Evolutionary conservation across 2,888 invertebrate species (phyloP), one percentile per base, ranked within the genome.

Genomic region (Campaea margaritaria): DNA sequence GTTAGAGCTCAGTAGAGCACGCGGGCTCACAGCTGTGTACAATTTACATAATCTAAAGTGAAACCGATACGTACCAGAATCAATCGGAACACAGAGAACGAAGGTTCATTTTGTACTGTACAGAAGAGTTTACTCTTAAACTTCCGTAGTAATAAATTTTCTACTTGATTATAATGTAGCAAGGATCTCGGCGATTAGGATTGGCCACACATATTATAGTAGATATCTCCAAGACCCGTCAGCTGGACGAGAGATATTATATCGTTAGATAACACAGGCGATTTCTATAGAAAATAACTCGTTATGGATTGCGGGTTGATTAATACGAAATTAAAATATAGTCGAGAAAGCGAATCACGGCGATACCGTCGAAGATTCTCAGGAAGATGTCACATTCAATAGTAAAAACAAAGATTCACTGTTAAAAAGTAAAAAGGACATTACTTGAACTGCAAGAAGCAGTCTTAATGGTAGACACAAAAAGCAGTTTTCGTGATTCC

Each of bases 1-100:
- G 28, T 4, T 9, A 45, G 41, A 68, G 43, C 45, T 69, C 39
- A 61, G 58, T 51, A 47, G 64, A 73, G 71, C 75, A 77, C 67
- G 72, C 75, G 43, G 56, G 56, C 54, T 70, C 77, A 81, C 85
- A 86, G 86, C 85, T 87, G 87, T 83, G 81, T 79, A 49, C 71
- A 77, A 85, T 88, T 88, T 86, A 83, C 87, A 83, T 85, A 86
- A 85, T 82, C 74, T 75, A 73, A 60, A 66, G 60, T 65, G 64
- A 63, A 51, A 72, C 65, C 61, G 67, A 59, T 64, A 63, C 70
- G 63, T 72, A 72, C 67, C 66, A 77, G 68, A 72, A 73, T 73
- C 71, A 75, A 74, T 78, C 77, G 60, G 69, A 74, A 28, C 34
- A 49, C 56, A 60, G 16, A 12, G 70, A 14, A 52, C 67, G 70